Percentiles rank a stretch among this genome's conserved stretches.
phyloP scores from a whole-genome alignment of 2,113 vertebrate species.

The Bufo gargarizans region DNA sequence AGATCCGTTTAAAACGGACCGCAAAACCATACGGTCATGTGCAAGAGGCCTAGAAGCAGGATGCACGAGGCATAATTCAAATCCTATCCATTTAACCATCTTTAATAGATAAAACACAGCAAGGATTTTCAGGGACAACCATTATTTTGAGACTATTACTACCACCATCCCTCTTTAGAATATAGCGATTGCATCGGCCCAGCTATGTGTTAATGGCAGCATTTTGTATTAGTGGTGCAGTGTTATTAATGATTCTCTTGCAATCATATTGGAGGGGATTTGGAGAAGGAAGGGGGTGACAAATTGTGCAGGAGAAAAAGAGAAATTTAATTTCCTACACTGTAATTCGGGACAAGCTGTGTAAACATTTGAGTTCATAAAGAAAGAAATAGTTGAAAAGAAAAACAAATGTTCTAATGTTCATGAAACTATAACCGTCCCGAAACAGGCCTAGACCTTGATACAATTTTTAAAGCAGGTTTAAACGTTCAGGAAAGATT shows the following conservation, averaged over 20 bases:
- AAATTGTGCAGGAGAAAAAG: constrained; percentile 39
- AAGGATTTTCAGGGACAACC: not conserved
- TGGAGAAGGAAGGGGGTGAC: constrained; percentile 12
- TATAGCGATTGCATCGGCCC: not conserved
- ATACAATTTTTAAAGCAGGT: constrained; percentile 28
- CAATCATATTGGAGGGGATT: constrained; percentile 48
- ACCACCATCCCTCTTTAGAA: not conserved
- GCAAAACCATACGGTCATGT: too few relatives aligned
- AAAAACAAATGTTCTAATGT: constrained; percentile 57
- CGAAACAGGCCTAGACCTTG: constrained; percentile 24
- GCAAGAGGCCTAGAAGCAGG: too few relatives aligned
- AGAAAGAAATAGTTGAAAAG: constrained; percentile 53
- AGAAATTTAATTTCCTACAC: constrained; percentile 58
- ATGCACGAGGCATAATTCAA: too few relatives aligned
- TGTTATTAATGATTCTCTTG: constrained; percentile 54
- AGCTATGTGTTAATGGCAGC: constrained; percentile 53
- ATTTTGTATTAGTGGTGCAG: constrained; percentile 35
- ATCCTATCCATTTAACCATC: not conserved
- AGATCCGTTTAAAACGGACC: too few relatives aligned
- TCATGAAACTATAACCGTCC: constrained; percentile 17
- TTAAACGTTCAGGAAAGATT: constrained; percentile 48
- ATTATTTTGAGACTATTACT: not conserved
- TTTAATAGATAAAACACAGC: not conserved
- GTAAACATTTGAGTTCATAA: constrained; percentile 58
- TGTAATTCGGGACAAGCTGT: constrained; percentile 54